phyloP scores from a whole-genome alignment of 2,113 vertebrate genomes.

The Rhinichthys klamathensis region DNA sequence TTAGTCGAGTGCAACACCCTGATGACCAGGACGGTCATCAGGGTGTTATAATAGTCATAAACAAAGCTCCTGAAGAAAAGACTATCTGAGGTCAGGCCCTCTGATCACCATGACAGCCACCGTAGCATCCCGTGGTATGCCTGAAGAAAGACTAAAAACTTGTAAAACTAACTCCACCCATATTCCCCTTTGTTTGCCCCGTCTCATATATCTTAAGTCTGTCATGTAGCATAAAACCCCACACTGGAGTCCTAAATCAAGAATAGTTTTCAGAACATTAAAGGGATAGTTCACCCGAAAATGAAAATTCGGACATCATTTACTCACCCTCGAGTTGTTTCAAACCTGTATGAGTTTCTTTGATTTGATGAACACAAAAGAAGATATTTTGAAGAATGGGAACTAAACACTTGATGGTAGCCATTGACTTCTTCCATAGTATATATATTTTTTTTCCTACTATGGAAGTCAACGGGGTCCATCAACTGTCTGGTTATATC shows the following conservation, averaged over 20 bases:
- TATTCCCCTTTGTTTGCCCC: conserved; percentile 4
- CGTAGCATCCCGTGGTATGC: conserved; percentile 32
- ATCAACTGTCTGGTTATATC: too few relatives aligned
- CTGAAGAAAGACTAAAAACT: conserved; percentile 30
- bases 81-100: conserved; percentile 30
- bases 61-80: conserved; percentile 28
- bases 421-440: too few relatives aligned
- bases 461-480: too few relatives aligned
- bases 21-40: neutral
- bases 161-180: conserved; percentile 31
- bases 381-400: too few relatives aligned
- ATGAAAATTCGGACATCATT: too few relatives aligned
- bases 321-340: too few relatives aligned
- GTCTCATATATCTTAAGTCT: neutral
- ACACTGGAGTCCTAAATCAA: neutral
- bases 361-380: too few relatives aligned
- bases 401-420: too few relatives aligned
- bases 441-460: too few relatives aligned
- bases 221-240: neutral
- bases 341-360: too few relatives aligned
- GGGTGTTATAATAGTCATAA: too few relatives aligned
- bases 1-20: neutral
- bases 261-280: neutral
- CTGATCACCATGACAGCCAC: conserved; percentile 44
- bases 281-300: too few relatives aligned